Evolutionary conservation across 2,888 invertebrate genomes (phyloP).

Genomic region (Nemoura dubitans): DNA sequence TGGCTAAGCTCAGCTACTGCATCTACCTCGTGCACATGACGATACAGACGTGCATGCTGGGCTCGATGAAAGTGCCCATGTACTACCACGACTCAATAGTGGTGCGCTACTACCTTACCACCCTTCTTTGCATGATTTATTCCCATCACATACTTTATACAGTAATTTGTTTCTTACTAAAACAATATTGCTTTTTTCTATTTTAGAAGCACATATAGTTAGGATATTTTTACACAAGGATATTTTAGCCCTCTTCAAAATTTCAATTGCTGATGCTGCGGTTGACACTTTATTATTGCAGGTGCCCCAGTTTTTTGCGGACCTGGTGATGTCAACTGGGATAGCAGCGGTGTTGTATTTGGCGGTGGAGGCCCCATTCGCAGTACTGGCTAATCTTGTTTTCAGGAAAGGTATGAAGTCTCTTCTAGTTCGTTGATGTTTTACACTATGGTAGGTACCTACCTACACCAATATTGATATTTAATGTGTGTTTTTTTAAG

Average conservation of each 20-base stretch:
- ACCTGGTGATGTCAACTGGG: slow-evolving; percentile 22
- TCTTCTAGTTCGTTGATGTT: no score
- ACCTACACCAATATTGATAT: no score
- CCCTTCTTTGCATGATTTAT: background rate
- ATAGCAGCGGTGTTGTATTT: background rate
- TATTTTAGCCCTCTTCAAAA: no score
- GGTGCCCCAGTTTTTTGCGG: slow-evolving; percentile 22
- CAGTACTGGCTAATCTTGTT: background rate
- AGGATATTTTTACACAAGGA: no score
- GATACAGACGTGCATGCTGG: slow-evolving; percentile 4
- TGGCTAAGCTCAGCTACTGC: slow-evolving; percentile 17
- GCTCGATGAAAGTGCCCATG: background rate
- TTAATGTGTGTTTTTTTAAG: no score
- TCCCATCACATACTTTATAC: no score
- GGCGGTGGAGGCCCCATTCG: slow-evolving; percentile 15
- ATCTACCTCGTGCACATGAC: slow-evolving; percentile 35
- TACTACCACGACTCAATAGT: slow-evolving; percentile 19
- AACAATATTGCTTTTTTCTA: no score
- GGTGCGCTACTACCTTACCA: background rate
- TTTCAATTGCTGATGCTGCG: no score
- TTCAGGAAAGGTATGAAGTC: background rate
- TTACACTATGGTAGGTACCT: no score
- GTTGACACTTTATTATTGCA: no score
- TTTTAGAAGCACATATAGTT: no score
- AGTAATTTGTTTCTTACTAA: no score